Evolutionary conservation across 2,888 invertebrate species (phyloP).

Genomic region (Pristionchus mayeri): DNA sequence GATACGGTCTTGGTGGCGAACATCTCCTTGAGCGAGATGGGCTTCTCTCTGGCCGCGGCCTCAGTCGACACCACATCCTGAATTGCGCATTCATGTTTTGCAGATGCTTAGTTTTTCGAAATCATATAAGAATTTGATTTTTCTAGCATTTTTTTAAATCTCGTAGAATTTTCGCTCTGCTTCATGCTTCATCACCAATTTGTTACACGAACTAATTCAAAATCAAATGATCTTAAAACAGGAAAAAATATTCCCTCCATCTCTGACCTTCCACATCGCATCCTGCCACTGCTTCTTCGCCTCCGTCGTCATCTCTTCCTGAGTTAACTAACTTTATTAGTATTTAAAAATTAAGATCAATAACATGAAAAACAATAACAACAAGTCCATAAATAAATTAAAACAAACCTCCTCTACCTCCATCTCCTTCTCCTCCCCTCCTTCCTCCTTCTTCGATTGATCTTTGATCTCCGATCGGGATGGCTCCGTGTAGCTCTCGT

Average conservation of each 20-base stretch:
- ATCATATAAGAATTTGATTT: no score
- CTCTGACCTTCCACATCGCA: constrained; percentile 35
- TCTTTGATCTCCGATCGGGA: constrained; percentile 51
- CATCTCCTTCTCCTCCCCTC: constrained; percentile 29
- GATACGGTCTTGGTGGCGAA: constrained; percentile 28
- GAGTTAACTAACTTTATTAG: not conserved
- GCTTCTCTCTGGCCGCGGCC: constrained; percentile 56
- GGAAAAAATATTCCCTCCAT: not conserved
- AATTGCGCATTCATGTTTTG: constrained; percentile 14
- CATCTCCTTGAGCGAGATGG: constrained; percentile 56
- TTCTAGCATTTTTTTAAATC: no score
- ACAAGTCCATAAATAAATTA: no score
- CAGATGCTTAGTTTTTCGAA: no score
- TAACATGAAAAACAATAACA: no score
- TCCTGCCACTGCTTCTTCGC: constrained; percentile 45
- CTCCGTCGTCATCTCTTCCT: constrained; percentile 41
- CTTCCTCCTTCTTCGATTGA: constrained; percentile 10
- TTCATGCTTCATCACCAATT: no score
- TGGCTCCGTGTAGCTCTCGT: constrained; percentile 20
- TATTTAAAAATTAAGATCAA: not conserved
- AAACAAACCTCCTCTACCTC: constrained; percentile 42
- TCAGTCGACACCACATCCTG: constrained; percentile 59
- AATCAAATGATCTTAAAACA: no score
- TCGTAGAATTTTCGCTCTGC: no score
- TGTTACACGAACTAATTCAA: no score